Evolutionary conservation across 2,797 vertebrate genomes (phyloP).

Genomic region (Diglossa cyanea): DNA sequence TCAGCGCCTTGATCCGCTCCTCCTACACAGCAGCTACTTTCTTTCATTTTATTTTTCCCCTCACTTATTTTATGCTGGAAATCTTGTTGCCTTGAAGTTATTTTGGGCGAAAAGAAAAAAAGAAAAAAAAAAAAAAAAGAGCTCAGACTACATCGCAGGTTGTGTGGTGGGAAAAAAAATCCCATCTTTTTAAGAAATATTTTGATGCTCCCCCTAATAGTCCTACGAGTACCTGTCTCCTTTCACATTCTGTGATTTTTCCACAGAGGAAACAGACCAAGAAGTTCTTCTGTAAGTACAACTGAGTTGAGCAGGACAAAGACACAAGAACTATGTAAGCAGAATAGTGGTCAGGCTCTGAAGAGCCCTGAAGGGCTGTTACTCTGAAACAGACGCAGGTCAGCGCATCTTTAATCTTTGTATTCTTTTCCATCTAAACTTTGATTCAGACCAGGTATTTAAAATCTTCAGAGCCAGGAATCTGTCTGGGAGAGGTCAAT

Average conservation of each 20-base stretch:
- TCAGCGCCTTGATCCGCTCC: not conserved
- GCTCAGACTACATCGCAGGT: fast-evolving
- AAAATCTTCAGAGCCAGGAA: not conserved
- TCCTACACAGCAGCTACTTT: not conserved
- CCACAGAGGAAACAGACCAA: not conserved
- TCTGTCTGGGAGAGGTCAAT: not conserved
- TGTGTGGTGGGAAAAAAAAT: not conserved
- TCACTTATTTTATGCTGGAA: not conserved
- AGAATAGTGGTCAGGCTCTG: not conserved
- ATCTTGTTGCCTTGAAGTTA: not conserved
- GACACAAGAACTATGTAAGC: not conserved
- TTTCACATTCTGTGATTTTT: not conserved
- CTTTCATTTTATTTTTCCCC: fast-evolving
- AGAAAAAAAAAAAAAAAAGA: not conserved
- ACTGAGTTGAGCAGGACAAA: not conserved
- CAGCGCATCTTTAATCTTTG: not conserved
- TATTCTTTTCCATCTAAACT: not conserved
- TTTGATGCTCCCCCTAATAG: not conserved
- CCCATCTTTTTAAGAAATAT: not conserved
- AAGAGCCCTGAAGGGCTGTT: not conserved
- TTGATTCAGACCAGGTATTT: not conserved
- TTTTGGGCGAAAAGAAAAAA: not conserved
- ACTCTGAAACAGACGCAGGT: not conserved
- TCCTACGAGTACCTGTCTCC: not conserved
- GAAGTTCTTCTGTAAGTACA: not conserved